These are phyloP conservation scores for Volucella zonaria DNA, from an alignment of 2,888 invertebrate genomes.

Conservation along the genomic window DNA sequence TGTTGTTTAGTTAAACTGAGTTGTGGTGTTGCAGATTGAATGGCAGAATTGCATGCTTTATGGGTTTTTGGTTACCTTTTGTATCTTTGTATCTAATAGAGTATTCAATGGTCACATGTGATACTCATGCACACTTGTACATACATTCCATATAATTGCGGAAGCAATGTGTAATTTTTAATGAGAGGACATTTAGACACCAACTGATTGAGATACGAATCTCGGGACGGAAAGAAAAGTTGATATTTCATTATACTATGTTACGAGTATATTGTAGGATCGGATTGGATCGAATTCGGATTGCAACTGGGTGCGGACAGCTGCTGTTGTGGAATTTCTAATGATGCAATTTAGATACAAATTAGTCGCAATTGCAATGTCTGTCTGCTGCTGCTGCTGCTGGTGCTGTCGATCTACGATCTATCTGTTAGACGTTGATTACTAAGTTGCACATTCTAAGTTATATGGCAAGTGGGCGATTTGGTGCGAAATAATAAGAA, in stretches of 20 bases:
- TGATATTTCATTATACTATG: conserved; percentile 54
- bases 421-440: conserved; percentile 7
- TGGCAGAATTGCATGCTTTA: conserved; percentile 64
- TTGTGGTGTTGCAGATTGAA: conserved; percentile 68
- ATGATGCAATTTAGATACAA: conserved; percentile 52
- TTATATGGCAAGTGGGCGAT: conserved; percentile 7
- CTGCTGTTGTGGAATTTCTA: conserved; percentile 24
- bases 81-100: conserved; percentile 38
- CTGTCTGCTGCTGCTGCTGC: conserved; percentile 17
- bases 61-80: conserved; percentile 64
- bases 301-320: conserved; percentile 62
- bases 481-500: conserved; percentile 21
- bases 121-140: background rate
- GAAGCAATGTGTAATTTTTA: conserved; percentile 33
- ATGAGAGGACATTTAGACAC: conserved; percentile 29
- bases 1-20: conserved; percentile 47
- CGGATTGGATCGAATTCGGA: conserved; percentile 7
- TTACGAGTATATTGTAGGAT: no score
- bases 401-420: background rate
- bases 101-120: conserved; percentile 9
- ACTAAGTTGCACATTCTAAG: conserved; percentile 28
- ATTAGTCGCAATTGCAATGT: conserved; percentile 38
- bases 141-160: conserved; percentile 29
- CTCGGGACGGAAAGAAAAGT: conserved; percentile 15
- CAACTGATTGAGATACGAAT: conserved; percentile 22